Evolutionary conservation across 2,888 invertebrate species (phyloP).

Genomic region (Acleris emargana): DNA sequence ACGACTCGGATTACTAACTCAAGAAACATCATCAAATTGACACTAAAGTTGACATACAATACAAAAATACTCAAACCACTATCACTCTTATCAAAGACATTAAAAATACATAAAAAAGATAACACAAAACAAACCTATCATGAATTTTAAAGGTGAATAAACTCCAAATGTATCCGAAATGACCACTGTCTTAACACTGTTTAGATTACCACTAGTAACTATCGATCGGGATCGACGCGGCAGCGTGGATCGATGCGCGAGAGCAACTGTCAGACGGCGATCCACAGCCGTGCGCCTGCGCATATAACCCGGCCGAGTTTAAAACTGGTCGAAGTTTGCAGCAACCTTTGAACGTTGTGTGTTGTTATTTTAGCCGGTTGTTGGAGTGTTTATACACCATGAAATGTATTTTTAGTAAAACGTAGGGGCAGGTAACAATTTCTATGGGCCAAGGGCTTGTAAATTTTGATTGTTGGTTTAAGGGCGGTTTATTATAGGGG

Average conservation of each 20-base stretch:
- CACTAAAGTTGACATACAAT: conserved; percentile 19
- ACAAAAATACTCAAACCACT: conserved; percentile 63
- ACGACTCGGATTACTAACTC: conserved; percentile 24
- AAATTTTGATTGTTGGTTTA: conserved; percentile 29
- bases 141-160: conserved; percentile 33
- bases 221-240: conserved; percentile 57
- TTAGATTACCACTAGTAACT: conserved; percentile 53
- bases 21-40: conserved; percentile 9
- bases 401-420: conserved; percentile 79
- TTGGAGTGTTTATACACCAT: conserved; percentile 72
- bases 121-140: conserved; percentile 46
- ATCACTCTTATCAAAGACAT: conserved; percentile 67
- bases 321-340: conserved; percentile 43
- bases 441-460: conserved; percentile 69
- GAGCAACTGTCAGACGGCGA: conserved; percentile 75
- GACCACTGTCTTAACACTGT: conserved; percentile 38
- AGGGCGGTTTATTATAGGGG: conserved; percentile 33
- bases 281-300: conserved; percentile 71
- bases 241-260: conserved; percentile 69
- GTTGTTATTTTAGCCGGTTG: conserved; percentile 45
- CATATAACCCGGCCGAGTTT: conserved; percentile 58
- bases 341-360: conserved; percentile 29
- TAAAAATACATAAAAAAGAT: conserved; percentile 53
- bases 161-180: conserved; percentile 41
- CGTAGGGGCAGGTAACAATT: conserved; percentile 72